Conservation (phyloP, 2,888 invertebrate genomes). For the Morpho achilles region DNA sequence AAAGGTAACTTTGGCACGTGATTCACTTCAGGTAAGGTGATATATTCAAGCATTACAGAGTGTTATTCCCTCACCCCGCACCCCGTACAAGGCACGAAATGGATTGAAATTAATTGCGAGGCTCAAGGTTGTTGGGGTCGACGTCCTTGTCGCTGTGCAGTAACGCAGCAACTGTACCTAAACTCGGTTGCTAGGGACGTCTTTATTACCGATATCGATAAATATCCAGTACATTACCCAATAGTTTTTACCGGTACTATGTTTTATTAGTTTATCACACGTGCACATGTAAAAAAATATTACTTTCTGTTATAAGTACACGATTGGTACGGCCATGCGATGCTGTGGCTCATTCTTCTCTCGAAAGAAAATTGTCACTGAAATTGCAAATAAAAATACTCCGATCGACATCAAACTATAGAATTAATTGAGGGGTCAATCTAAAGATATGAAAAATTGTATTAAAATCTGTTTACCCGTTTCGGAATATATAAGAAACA, state of each 20-base stretch:
- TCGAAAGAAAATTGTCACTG: no score
- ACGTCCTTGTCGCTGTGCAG: conserved; percentile 51
- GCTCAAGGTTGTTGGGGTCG: conserved; percentile 66
- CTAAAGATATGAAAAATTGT: no score
- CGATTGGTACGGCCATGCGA: no score
- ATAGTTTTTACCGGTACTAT: no score
- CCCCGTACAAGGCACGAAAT: conserved; percentile 45
- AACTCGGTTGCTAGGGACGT: conserved; percentile 19
- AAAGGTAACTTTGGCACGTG: background rate
- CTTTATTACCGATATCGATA: conserved; percentile 11
- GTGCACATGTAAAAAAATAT: no score
- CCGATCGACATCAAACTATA: no score
- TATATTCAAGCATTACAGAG: conserved; percentile 17
- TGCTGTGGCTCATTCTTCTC: no score
- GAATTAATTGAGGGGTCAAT: no score
- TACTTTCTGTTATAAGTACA: background rate
- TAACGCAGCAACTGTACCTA: conserved; percentile 39
- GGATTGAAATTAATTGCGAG: conserved; percentile 63
- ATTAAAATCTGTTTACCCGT: no score
- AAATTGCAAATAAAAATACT: no score
- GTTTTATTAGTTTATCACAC: no score
- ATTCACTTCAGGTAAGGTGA: conserved; percentile 2
- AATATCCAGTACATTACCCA: background rate
- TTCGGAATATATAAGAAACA: no score
- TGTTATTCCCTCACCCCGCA: conserved; percentile 8